Evolutionary conservation across 2,888 invertebrate genomes (phyloP).

Genomic region (Baccha elongata): DNA sequence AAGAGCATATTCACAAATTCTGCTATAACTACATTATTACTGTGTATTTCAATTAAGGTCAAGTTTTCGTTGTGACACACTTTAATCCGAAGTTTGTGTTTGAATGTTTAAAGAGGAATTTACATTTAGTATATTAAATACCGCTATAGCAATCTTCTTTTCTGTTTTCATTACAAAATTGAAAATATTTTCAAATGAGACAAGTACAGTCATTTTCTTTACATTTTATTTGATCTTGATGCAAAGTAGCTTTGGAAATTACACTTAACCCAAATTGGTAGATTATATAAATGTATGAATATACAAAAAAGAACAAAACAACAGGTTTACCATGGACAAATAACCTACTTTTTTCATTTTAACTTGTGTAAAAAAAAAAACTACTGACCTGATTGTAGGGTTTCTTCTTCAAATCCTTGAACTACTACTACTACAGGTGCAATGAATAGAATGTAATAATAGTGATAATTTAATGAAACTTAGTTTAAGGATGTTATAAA

Average conservation of each 20-base stretch:
- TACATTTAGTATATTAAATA: neutral
- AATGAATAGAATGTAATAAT: neutral
- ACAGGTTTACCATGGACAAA: neutral
- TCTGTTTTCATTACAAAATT: neutral
- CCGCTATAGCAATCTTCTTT: neutral
- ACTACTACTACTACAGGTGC: neutral
- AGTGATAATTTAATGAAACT: neutral
- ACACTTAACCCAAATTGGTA: conserved; percentile 19
- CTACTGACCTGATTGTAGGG: neutral
- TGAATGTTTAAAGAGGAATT: conserved; percentile 8
- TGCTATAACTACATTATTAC: conserved; percentile 23
- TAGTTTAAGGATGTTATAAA: neutral
- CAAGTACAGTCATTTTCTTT: neutral
- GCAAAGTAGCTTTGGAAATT: neutral
- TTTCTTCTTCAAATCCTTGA: conserved; percentile 21
- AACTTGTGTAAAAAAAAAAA: neutral
- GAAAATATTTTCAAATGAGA: neutral
- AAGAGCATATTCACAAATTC: conserved; percentile 27
- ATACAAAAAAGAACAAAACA: neutral
- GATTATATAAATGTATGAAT: neutral
- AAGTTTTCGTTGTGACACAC: conserved; percentile 62
- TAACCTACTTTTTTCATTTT: conserved; percentile 2
- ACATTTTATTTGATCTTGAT: neutral
- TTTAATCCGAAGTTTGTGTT: conserved; percentile 27
- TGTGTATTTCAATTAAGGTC: conserved; percentile 65